Evolutionary conservation across 2,113 vertebrate genomes (phyloP), one percentile per base, ranked within the genome.

Genomic region (Bucco capensis): DNA sequence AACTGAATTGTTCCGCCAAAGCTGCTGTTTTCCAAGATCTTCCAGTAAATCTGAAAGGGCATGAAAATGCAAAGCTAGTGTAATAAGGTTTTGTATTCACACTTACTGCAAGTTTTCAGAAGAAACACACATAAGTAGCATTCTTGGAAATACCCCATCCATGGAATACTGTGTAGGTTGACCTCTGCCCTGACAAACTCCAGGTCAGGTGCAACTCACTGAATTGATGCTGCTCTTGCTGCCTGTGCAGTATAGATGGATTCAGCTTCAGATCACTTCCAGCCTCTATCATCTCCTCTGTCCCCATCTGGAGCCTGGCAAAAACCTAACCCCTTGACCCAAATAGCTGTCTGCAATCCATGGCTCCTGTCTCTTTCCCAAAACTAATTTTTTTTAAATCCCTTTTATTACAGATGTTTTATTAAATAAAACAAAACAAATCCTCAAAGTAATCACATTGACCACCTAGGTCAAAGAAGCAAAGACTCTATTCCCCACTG

Each of bases 271-370:
- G 27, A 77, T 5, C 8, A 1, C 62, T 93, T 88, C 83, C 89
- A 91, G 81, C 58, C 21, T 28, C n/a, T 70, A 53, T 87, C 40
- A 44, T 89, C 56, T 73, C 70, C 80, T 88, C 42, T 9, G 8
- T 83, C 77, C 66, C 53, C 91, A 84, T 89, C 86, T 84, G 87
- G 56, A 95, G 74, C 73, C 66, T 92, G 90, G 90, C 93, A 89
- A 80, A 89, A 81, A 31, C 54, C 76, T 86, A 86, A 93, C 81
- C 83, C 61, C 54, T 93, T 91, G 73, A 90, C 75, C 88, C 82
- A 89, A 90, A 81, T 51, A 90, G 76, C 84, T 88, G 70, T 83
- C 83, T 88, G 80, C 72, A 89, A 73, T 84, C 90, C 56, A 6
- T 31, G 64, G 27, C 90, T 90, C 40, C 61, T 35, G 22, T 44